phyloP scores from a whole-genome alignment of 2,113 vertebrate species.

The Rhodinocichla rosea region DNA sequence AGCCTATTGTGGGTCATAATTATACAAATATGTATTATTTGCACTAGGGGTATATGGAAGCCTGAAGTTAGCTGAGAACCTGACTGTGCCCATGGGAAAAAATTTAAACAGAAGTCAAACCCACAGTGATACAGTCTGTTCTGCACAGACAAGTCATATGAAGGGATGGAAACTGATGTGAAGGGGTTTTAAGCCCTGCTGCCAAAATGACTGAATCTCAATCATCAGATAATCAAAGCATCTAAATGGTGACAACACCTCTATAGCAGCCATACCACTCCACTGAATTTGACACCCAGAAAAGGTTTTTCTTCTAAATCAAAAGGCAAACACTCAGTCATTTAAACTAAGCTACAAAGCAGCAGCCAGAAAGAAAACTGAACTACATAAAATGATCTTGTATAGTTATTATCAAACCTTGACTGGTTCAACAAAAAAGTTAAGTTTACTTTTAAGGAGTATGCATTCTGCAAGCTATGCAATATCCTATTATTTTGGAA shows the following conservation, averaged over 20 bases:
- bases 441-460: neutral
- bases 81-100: neutral
- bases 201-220: neutral
- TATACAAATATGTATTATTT: neutral
- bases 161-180: neutral
- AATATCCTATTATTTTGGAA: neutral
- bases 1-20: neutral
- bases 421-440: neutral
- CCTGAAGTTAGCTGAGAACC: neutral
- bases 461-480: neutral
- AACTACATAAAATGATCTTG: neutral
- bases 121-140: neutral
- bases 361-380: neutral
- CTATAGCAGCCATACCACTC: neutral
- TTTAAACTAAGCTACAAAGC: neutral
- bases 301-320: neutral
- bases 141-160: neutral
- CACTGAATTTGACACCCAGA: neutral
- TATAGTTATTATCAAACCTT: neutral
- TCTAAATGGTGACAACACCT: neutral
- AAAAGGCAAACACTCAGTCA: neutral
- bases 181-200: neutral
- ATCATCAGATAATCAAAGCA: neutral
- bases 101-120: neutral
- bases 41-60: neutral